Base-by-base conservation (phyloP, 1,140 invertebrate genomes). In the Onthophagus taurus region DNA sequence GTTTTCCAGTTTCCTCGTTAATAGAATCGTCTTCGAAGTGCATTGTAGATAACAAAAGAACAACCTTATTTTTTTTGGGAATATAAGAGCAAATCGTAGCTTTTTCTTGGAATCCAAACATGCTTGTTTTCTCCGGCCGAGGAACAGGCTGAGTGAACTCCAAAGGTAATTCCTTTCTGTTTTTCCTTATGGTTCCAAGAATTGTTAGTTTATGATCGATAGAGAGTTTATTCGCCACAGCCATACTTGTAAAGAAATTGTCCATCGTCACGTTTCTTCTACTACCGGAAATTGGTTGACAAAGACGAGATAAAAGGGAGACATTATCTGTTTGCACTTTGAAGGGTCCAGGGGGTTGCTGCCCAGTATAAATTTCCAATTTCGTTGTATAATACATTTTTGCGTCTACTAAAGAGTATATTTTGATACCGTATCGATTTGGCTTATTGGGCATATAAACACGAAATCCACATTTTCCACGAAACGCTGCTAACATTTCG, bases 391-490 rank as follows among this genome's bases (percentile, higher is more conserved):
- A 45, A 39, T 31, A 45, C 23, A 30, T 38, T 49, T 57, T 57
- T n/a, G 57, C 42, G 49, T 64, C 55, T 4, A 52, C 51, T 30
- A 60, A 45, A 11, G 55, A 14, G 39, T 49, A 57, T 33, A 60
- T 50, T 52, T 68, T 71, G 18, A 71, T 54, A 1, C 63, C 68
- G 50, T 67, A 71, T 47, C 65, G 69, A 31, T 52, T 55, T 1
- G 68, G 66, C 57, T 72, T 71, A 19, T 51, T 55, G 5, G 62
- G 60, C 19, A 72, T 67, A 48, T 67, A 69, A 29, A 62, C 49
- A 31, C 58, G 49, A 41, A 70, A 71, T 19, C 16, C 14, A 43
- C 64, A 69, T 16, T 55, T 47, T n/a, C 66, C 67, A 31, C 59
- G 36, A 52, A 68, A 71, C 26, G 50, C 39, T 16, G 59, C 35